Conservation (phyloP, 2,113 vertebrate species). For the Puntigrus tetrazona region DNA sequence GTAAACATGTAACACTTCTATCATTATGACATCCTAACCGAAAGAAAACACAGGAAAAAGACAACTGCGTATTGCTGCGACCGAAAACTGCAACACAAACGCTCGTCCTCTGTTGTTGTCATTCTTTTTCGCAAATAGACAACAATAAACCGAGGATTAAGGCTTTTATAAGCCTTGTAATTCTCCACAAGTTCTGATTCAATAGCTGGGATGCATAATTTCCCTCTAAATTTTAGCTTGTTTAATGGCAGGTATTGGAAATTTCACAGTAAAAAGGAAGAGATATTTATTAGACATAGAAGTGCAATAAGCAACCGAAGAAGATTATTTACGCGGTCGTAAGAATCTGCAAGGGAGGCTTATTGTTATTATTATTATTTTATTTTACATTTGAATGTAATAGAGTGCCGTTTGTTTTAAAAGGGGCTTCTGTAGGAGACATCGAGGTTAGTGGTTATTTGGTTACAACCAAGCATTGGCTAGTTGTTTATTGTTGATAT, state of each 20-base stretch:
- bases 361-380: too few species aligned
- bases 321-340: constrained; percentile 54
- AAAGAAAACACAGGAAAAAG: constrained; percentile 22
- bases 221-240: constrained; percentile 58
- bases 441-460: not conserved
- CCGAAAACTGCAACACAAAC: constrained; percentile 18
- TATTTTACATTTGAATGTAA: not conserved
- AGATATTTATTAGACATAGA: constrained; percentile 65
- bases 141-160: constrained; percentile 24
- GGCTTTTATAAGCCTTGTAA: constrained; percentile 57
- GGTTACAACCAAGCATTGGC: not conserved
- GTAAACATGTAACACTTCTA: not conserved
- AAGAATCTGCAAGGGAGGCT: constrained; percentile 30
- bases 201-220: constrained; percentile 66
- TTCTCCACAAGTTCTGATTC: constrained; percentile 50
- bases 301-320: constrained; percentile 58
- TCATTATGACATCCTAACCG: not conserved
- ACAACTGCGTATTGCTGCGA: constrained; percentile 34
- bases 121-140: not conserved
- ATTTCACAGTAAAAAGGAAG: constrained; percentile 69
- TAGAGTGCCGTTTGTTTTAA: constrained; percentile 21
- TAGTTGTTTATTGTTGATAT: not conserved
- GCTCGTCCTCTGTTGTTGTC: constrained; percentile 1
- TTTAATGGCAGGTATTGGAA: constrained; percentile 69
- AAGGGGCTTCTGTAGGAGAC: not conserved